Conservation (phyloP, 2,113 vertebrate species). For the human (Homo sapiens) region GRCh38 chr5:30341501-30342000, state of each 20-base stretch:
- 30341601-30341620: conserved; percentile 56
- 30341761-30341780: conserved; percentile 51
- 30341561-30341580: conserved; percentile 69
- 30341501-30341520: conserved; percentile 52
- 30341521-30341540: conserved; percentile 57
- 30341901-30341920: not conserved
- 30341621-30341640: conserved; percentile 69
- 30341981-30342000: not conserved
- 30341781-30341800: conserved; percentile 47
- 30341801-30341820: not conserved
- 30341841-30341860: conserved; percentile 48
- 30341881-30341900: not conserved
- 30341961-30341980: not conserved
- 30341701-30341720: conserved; percentile 79
- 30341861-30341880: conserved; percentile 1
- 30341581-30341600: conserved; percentile 57
- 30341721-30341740: conserved; percentile 66
- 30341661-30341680: conserved; percentile 70
- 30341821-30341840: conserved; percentile 44
- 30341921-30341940: not conserved
- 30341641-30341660: conserved; percentile 69
- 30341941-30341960: not conserved
- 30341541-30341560: conserved; percentile 67
- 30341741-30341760: conserved; percentile 65
- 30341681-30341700: conserved; percentile 69